Conservation (phyloP, 2,888 invertebrate species). For the Formica aserva region DNA sequence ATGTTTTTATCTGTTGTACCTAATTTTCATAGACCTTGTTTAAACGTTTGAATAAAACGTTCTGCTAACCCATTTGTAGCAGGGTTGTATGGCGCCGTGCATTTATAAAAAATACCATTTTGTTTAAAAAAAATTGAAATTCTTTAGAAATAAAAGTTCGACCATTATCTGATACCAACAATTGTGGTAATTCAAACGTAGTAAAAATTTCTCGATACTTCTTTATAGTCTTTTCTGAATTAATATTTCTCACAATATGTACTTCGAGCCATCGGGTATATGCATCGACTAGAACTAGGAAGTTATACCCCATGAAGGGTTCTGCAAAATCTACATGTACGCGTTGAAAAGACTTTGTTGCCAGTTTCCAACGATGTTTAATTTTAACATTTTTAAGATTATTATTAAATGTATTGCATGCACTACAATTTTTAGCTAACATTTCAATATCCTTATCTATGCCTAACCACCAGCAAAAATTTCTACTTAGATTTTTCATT, state of each 20-base stretch:
- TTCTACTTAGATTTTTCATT: no score
- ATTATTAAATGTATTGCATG: neutral
- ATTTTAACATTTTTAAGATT: neutral
- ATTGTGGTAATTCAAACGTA: conserved; percentile 47
- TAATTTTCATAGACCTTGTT: conserved; percentile 29
- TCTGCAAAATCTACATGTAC: conserved; percentile 43
- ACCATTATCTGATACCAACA: conserved; percentile 49
- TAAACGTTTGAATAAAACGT: conserved; percentile 50
- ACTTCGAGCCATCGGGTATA: conserved; percentile 33
- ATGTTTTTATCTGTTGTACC: neutral
- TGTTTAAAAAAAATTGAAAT: conserved; percentile 41
- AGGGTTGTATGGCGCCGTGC: conserved; percentile 54
- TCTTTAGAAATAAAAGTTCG: conserved; percentile 4
- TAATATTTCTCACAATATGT: neutral
- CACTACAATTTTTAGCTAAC: no score
- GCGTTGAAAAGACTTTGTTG: conserved; percentile 20
- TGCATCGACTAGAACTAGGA: conserved; percentile 22
- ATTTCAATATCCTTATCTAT: no score
- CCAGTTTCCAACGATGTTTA: conserved; percentile 41
- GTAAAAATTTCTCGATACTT: conserved; percentile 47
- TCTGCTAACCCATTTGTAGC: conserved; percentile 52
- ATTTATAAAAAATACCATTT: conserved; percentile 38
- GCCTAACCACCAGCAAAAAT: no score
- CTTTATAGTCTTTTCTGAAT: conserved; percentile 16
- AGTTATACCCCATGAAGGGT: conserved; percentile 14